phyloP scores from a whole-genome alignment of 2,797 vertebrate species.

The Florisuga fusca region DNA sequence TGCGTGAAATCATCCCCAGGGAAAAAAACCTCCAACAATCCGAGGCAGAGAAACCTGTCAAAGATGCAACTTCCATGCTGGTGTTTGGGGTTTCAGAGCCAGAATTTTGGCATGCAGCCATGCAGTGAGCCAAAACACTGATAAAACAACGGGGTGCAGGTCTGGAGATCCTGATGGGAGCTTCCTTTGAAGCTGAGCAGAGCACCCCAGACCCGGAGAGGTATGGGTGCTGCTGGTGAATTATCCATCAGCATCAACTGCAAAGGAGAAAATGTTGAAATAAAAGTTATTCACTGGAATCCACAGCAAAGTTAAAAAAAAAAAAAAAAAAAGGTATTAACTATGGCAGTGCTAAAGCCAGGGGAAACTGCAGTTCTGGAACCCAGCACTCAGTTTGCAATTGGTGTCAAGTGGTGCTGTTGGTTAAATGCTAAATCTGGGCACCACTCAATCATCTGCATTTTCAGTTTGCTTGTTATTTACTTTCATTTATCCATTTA shows the following conservation, averaged over 20 bases:
- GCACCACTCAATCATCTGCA: fast-evolving
- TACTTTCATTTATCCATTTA: not conserved
- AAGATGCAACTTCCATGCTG: fast-evolving
- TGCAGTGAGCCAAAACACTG: not conserved
- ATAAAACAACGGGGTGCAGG: not conserved
- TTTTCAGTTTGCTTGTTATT: not conserved
- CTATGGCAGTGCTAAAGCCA: fast-evolving
- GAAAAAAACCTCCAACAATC: not conserved
- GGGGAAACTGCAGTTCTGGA: not conserved
- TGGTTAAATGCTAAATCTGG: not conserved
- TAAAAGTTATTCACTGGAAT: not conserved
- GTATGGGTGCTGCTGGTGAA: not conserved
- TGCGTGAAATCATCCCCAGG: not conserved
- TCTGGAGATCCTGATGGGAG: not conserved
- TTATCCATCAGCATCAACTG: not conserved
- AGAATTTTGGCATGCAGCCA: not conserved
- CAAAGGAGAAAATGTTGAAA: not conserved
- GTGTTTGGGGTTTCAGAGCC: not conserved
- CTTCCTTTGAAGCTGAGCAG: not conserved
- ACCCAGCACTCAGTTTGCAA: not conserved
- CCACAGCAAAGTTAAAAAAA: not conserved
- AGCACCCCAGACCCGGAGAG: not conserved
- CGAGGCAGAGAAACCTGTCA: not conserved
- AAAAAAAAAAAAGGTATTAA: not conserved
- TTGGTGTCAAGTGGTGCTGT: not conserved